phyloP scores from a whole-genome alignment of 2,888 invertebrate genomes.

The Magallana nippona region DNA sequence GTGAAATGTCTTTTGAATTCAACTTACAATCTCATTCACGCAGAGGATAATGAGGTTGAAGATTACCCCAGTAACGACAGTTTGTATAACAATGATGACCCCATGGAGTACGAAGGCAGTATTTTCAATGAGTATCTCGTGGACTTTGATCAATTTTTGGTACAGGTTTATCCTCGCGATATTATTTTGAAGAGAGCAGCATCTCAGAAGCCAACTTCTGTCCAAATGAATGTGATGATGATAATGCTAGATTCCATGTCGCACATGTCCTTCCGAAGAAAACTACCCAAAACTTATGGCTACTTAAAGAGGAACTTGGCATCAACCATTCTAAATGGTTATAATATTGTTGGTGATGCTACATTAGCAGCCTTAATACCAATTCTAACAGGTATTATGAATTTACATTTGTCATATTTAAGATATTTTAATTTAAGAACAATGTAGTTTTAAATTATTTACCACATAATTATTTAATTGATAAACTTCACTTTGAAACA shows the following conservation, averaged over 20 bases:
- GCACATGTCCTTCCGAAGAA: slow-evolving; percentile 70
- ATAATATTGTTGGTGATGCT: slow-evolving; percentile 77
- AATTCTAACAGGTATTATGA: slow-evolving; percentile 71
- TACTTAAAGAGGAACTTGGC: slow-evolving; percentile 66
- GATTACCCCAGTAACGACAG: slow-evolving; percentile 11
- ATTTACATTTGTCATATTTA: no score
- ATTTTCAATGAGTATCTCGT: slow-evolving; percentile 45
- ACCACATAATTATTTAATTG: no score
- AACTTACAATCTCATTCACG: slow-evolving; percentile 28
- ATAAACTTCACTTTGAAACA: no score
- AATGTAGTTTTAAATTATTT: no score
- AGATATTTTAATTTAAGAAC: no score
- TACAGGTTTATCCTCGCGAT: slow-evolving; percentile 69
- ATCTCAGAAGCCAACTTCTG: slow-evolving; percentile 41
- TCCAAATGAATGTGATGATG: slow-evolving; percentile 71
- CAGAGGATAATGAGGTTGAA: slow-evolving; percentile 37
- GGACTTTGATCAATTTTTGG: slow-evolving; percentile 74
- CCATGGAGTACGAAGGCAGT: slow-evolving; percentile 43
- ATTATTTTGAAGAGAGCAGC: slow-evolving; percentile 66
- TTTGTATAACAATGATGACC: not conserved
- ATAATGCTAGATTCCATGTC: slow-evolving; percentile 76
- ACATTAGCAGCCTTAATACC: slow-evolving; percentile 75
- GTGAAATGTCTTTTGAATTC: slow-evolving; percentile 62
- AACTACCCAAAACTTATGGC: slow-evolving; percentile 70
- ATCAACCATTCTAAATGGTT: slow-evolving; percentile 71